Evolutionary conservation across 2,113 vertebrate genomes (phyloP), one percentile per base, ranked within the genome.

Genomic region (Romanogobio albipinnatus): DNA sequence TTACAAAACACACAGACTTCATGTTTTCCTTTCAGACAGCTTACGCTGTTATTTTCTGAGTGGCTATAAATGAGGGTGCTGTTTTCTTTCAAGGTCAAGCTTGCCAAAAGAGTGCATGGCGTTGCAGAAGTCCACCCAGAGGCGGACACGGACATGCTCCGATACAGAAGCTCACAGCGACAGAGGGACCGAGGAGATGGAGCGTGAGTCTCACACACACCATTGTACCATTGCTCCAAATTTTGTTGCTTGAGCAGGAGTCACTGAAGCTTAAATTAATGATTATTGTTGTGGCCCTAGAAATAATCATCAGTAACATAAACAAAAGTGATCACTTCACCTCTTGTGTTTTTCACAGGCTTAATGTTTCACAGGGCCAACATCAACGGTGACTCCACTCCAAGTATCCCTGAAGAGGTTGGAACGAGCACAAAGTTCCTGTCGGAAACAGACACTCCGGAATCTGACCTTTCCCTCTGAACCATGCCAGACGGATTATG

Each of bases 131-230:
- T 86, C 90, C 47, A 90, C 93, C 53, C 95, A 96, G 84, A 89
- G 91, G 58, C 93, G 94, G 86, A 92, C 93, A 87, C 94, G 95
- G 90, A 95, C 94, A 0, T 95, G 94, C 82, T 97, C 95, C 0
- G 95, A 96, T 89, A 95, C 95, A 71, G 96, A 96, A 88, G 92
- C 95, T 75, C 92, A 87, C 86, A 94, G 89, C 81, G 95, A 96
- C 78, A 49, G 70, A 85, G 88, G 87, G 53, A 74, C 87, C 29
- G 95, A 96, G 88, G 95, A 96, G 70, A 88, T 90, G 85, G 95
- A 95, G 70, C 93, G 96, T 96, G 92, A 95, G 96, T 95, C 78
- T 76, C 61, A 61, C 47, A 81, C 26, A 14, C 49, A 43, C 47
- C 17, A 22, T 22, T 56, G 49, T 29, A 39, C 59, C 73, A 39